phyloP scores from a whole-genome alignment of 2,113 vertebrate species.

The Chloropsis cyanopogon region DNA sequence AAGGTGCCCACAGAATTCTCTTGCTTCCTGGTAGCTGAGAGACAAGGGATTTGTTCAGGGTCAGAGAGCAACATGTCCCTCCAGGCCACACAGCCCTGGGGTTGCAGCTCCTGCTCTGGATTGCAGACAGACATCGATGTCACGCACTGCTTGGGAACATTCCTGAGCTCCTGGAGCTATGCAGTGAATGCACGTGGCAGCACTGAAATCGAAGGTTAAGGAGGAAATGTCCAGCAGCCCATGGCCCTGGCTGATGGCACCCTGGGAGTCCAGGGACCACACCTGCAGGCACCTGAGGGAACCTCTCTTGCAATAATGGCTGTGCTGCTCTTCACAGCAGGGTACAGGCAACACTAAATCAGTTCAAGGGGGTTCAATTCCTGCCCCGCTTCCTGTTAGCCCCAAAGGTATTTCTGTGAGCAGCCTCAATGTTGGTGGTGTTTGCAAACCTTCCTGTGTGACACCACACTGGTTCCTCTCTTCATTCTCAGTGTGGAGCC shows the following conservation, averaged over 20 bases:
- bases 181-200: neutral
- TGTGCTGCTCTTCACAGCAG: neutral
- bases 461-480: neutral
- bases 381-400: neutral
- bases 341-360: neutral
- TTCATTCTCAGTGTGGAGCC: neutral
- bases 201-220: rapidly evolving
- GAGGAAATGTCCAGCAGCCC: neutral
- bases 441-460: neutral
- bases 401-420: neutral
- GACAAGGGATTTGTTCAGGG: neutral
- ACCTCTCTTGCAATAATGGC: rapidly evolving
- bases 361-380: rapidly evolving
- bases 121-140: rapidly evolving
- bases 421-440: rapidly evolving
- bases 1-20: neutral
- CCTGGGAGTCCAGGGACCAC: rapidly evolving
- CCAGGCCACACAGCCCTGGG: rapidly evolving
- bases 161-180: neutral
- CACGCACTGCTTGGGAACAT: neutral
- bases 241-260: neutral
- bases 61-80: neutral
- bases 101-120: neutral
- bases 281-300: rapidly evolving
- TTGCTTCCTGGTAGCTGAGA: neutral